A percentile compares a stretch with the other conserved stretches of the same genome.
These are phyloP conservation scores for Halictus rubicundus DNA, from an alignment of 1,140 invertebrate genomes.

Conservation along the genomic window DNA sequence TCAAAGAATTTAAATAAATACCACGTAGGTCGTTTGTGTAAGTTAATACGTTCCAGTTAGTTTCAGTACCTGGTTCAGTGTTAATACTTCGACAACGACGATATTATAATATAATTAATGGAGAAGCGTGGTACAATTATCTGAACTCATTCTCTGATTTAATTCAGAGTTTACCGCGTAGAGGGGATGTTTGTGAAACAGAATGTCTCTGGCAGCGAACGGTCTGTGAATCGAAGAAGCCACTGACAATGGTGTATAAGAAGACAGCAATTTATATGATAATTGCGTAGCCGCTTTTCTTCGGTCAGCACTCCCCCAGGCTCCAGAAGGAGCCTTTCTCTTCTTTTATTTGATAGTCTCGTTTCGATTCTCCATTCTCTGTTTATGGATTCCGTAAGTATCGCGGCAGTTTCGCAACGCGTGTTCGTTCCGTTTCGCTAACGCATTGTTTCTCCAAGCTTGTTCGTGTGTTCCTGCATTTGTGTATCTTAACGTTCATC, in stretches of 20 bases:
- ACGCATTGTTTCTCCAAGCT: not conserved
- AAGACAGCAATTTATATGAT: constrained; percentile 30
- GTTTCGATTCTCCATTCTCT: not conserved
- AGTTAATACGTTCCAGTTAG: too few species aligned
- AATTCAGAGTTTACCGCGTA: not conserved
- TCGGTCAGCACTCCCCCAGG: not conserved
- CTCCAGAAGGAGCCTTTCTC: too few species aligned
- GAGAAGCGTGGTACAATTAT: not conserved
- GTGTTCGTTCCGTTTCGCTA: not conserved
- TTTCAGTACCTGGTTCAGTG: too few species aligned
- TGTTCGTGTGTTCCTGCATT: too few species aligned
- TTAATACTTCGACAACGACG: too few species aligned
- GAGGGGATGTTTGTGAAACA: not conserved
- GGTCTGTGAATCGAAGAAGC: too few species aligned
- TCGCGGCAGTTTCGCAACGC: not conserved
- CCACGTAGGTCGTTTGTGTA: too few species aligned
- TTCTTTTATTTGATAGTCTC: not conserved
- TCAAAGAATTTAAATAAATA: too few species aligned
- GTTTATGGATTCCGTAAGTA: not conserved
- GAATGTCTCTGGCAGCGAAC: not conserved
- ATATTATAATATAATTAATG: not conserved
- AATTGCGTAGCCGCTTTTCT: constrained; percentile 1
- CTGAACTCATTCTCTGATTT: not conserved
- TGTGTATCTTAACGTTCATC: too few species aligned
- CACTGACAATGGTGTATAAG: not conserved